A percentile compares a stretch with the other conserved stretches of the same genome.
Evolutionary conservation across 2,888 invertebrate species (phyloP).

Genomic region (Alloscopus bannaensis): DNA sequence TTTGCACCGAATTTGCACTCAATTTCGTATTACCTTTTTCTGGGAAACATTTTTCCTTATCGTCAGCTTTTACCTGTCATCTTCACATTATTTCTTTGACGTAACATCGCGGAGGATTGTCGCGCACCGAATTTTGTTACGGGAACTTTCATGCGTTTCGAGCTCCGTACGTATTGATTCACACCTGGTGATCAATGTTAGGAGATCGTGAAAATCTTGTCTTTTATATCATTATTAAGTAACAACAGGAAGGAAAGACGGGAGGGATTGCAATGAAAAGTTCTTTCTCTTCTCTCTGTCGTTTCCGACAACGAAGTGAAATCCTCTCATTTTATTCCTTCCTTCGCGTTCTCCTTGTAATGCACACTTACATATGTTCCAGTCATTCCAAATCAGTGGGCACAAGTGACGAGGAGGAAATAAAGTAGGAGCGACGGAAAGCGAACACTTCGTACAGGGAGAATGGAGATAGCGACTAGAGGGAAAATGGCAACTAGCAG

Average conservation of each 20-base stretch:
- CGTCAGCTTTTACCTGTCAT: too few relatives aligned
- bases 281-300: neutral
- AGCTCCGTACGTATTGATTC: too few relatives aligned
- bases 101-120: too few relatives aligned
- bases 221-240: neutral
- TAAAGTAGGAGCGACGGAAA: neutral
- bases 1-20: conserved; percentile 46
- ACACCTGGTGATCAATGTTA: too few relatives aligned
- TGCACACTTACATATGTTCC: neutral
- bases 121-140: too few relatives aligned
- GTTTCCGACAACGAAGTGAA: neutral
- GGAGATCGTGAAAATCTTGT: neutral
- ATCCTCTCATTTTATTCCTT: conserved; percentile 1
- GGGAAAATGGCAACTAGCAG: conserved; percentile 6
- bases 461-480: too few relatives aligned
- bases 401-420: neutral
- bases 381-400: neutral
- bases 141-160: too few relatives aligned
- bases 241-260: neutral
- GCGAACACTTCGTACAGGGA: too few relatives aligned
- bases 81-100: too few relatives aligned
- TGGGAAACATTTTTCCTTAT: neutral
- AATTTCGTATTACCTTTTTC: conserved; percentile 21
- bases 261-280: neutral
- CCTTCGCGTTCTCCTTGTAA: neutral